Evolutionary conservation across 1,140 invertebrate genomes (phyloP).

Genomic region (Hycleus phaleratus): DNA sequence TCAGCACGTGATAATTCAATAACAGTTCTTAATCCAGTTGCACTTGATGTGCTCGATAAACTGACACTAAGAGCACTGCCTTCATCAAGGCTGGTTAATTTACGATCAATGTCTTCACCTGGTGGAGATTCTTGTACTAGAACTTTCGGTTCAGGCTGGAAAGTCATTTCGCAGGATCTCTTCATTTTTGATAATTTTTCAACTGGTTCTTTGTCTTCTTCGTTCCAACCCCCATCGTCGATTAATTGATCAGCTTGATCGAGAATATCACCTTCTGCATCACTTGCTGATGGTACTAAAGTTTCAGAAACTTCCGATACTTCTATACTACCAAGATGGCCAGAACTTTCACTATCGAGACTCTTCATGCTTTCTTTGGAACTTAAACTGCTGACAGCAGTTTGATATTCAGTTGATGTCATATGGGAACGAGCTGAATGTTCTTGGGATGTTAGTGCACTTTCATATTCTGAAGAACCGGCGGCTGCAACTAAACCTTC

Average conservation of each 20-base stretch:
- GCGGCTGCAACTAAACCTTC: slow-evolving; percentile 60
- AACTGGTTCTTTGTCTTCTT: slow-evolving; percentile 40
- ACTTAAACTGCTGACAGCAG: slow-evolving; percentile 72
- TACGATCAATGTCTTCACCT: slow-evolving; percentile 37
- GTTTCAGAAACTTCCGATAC: slow-evolving; percentile 86
- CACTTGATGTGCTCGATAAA: slow-evolving; percentile 48
- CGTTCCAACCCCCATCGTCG: slow-evolving; percentile 39
- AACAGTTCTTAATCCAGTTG: slow-evolving; percentile 45
- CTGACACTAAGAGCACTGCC: slow-evolving; percentile 48
- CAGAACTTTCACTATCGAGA: slow-evolving; percentile 79
- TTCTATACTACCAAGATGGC: slow-evolving; percentile 78
- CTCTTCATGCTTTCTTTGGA: slow-evolving; percentile 85
- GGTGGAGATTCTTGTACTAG: slow-evolving; percentile 36
- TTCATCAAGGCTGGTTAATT: slow-evolving; percentile 50
- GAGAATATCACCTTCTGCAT: slow-evolving; percentile 44
- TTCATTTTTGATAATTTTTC: slow-evolving; percentile 67
- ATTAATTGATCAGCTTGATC: slow-evolving; percentile 37
- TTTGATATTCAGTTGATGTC: slow-evolving; percentile 75
- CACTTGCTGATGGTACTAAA: slow-evolving; percentile 64
- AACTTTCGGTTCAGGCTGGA: slow-evolving; percentile 58
- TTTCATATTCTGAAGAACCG: slow-evolving; percentile 80
- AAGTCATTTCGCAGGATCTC: slow-evolving; percentile 82
- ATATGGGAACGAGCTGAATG: slow-evolving; percentile 58
- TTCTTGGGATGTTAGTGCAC: slow-evolving; percentile 71
- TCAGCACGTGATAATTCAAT: slow-evolving; percentile 44